Evolutionary conservation across 2,113 vertebrate species (phyloP), one percentile per base, ranked within the genome.

Genomic region (Lota lota): DNA sequence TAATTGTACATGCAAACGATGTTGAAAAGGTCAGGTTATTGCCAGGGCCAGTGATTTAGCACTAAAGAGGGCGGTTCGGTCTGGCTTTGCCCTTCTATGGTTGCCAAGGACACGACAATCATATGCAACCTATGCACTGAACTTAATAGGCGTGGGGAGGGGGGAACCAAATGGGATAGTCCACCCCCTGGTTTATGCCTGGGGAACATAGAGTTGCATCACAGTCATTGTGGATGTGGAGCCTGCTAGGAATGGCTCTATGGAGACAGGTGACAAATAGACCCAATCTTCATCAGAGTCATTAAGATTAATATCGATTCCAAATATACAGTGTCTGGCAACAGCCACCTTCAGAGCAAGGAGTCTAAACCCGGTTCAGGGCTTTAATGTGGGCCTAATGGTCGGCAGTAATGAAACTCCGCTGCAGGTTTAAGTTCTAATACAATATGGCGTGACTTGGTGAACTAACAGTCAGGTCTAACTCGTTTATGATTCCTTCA

Each of bases 31-130:
- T 87, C 64, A 59, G 70, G 77, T 0, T 16, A 76, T 83, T 79
- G 76, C 72, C 75, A 66, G 8, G 20, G 63, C 59, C 81, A 72
- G 77, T 63, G 77, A 75, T 79, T 63, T 73, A 77, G 82, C 33
- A 57, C 65, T 28, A 54, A 64, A 62, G 56, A 36, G 47, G 60
- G 5, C 24, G 21, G 18, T 33, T 56, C n/a, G 16, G 68, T 22
- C 51, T 17, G 22, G 40, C 40, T 47, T 47, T 47, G 40, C 40
- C 24, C 17, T 33, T 36, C 58, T n/a, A 16, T 54, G 69, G 85
- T 88, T 83, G 74, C 80, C 79, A 87, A 87, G 85, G 87, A 85
- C 83, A 83, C 77, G 10, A 60, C 51, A 63, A 47, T 8, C 40
- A 47, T 47, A 47, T 14, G 12, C 40, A 19, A 61, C 81, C 81